Percentiles rank a stretch among this genome's conserved stretches.
Conservation (phyloP, 2,888 invertebrate genomes). For the Leucoptera coffeella region DNA sequence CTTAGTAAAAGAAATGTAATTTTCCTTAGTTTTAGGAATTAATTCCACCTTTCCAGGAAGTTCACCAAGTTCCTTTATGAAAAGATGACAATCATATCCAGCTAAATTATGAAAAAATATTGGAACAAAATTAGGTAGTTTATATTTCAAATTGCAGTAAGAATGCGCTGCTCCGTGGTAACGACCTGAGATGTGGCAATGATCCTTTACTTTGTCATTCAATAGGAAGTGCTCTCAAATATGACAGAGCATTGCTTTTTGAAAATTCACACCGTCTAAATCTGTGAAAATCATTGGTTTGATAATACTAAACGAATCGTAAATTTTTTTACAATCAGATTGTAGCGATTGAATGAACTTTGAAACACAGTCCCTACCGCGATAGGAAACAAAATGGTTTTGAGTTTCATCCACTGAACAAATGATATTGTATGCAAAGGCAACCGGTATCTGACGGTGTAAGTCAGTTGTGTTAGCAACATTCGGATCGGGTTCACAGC, state of each 20-base stretch:
- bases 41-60: conserved; percentile 6
- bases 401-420: conserved; percentile 1
- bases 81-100: conserved; percentile 9
- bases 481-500: neutral
- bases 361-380: conserved; percentile 2
- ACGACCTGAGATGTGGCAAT: conserved; percentile 6
- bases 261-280: conserved; percentile 1
- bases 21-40: conserved; percentile 7
- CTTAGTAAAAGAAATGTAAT: conserved; percentile 4
- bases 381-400: conserved; percentile 3
- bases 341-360: conserved; percentile 2
- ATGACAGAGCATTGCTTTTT: conserved; percentile 2
- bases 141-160: conserved; percentile 7
- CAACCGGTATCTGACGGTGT: conserved; percentile 2
- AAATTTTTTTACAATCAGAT: conserved; percentile 2
- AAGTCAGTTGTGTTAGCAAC: neutral
- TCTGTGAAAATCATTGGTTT: conserved; percentile 1
- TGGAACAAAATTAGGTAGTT: conserved; percentile 8
- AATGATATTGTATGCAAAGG: conserved; percentile 2
- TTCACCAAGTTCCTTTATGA: conserved; percentile 8
- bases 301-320: conserved; percentile 1
- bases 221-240: conserved; percentile 4
- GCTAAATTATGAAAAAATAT: conserved; percentile 10
- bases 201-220: conserved; percentile 6
- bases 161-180: conserved; percentile 7